These are phyloP conservation scores for Pluvianellus socialis DNA, from an alignment of 2,113 vertebrate genomes.

Conservation along the genomic window DNA sequence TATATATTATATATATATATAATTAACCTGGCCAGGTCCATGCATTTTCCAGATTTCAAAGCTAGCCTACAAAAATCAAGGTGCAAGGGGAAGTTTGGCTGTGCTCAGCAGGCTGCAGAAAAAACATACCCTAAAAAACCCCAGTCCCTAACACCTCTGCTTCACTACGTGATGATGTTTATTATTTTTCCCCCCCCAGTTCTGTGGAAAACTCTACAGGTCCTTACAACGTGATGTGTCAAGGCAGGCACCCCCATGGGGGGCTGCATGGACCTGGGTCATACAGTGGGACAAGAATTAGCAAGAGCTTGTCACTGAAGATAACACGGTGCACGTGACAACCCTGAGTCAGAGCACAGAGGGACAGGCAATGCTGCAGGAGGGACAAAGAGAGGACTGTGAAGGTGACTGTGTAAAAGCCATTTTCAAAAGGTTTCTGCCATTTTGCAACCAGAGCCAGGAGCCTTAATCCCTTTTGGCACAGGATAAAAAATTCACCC, in stretches of 20 bases:
- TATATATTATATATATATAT: no score
- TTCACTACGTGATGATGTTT: background rate
- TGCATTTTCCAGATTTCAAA: background rate
- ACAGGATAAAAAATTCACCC: background rate
- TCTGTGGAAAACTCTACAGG: background rate
- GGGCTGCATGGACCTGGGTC: no score
- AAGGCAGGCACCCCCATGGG: background rate
- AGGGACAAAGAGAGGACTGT: background rate
- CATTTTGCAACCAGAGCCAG: background rate
- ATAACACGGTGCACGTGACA: accelerated
- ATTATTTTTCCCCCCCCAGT: background rate
- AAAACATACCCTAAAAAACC: background rate
- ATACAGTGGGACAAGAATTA: background rate
- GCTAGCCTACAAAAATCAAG: background rate
- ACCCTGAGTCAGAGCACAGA: background rate
- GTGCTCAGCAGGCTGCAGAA: background rate
- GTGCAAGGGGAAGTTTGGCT: background rate
- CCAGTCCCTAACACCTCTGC: background rate
- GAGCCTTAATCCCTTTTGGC: background rate
- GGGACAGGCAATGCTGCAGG: background rate
- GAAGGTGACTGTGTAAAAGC: background rate
- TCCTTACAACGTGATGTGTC: background rate
- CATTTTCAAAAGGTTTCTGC: background rate
- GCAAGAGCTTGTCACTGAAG: background rate
- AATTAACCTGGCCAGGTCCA: background rate